Base-by-base conservation (phyloP, 2,113 vertebrate species). In the Oreochromis spilurus region DNA sequence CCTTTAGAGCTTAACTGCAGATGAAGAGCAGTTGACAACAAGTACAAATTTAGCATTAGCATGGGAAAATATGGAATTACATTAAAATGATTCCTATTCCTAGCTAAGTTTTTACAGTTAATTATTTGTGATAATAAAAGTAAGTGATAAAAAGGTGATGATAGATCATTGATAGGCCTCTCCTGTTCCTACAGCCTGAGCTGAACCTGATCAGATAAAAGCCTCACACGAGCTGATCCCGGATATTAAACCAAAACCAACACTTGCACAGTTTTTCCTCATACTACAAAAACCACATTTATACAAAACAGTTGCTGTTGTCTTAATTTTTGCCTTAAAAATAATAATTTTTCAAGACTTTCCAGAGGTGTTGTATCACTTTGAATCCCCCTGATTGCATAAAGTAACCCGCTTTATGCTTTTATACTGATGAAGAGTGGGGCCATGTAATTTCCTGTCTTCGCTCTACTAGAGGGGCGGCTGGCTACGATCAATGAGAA, bases 141-240 rank as follows among this genome's bases (percentile, higher is more conserved):
- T 1, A 70, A 43, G 12, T 24, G 11, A 24, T 38, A 70, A 70
- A 70, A 70, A 67, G 62, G 19, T 0, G 34, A 5, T 0, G 4
- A 70, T 9, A 38, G 65, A 43, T 70, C n/a, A 24, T 24, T 0
- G 1, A n/a, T 24, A 0, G 65, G 40, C 0, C 12, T 72, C 24
- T 72, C 3, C 65, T 9, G 12, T 26, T 72, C 7, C 65, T 17
- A 2, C 67, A 48, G 2, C 5, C 65, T 43, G 65, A 43, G 12
- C 65, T 24, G 38, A 24, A 26, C 40, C 1, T 29, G 48, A 50
- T 50, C 7, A 12, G 16, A 45, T 29, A 11, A 75, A 75, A 24
- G 24, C 40, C 14, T 48, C 67, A 75, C 67, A 26, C 1, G 2
- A 43, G 40, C 40, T 72, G 40, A 43, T 45, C 40, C 36, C n/a